Evolutionary conservation across 2,797 vertebrate species (phyloP), one percentile per base, ranked within the genome.

Genomic region (Pseudochromis fuscus): DNA sequence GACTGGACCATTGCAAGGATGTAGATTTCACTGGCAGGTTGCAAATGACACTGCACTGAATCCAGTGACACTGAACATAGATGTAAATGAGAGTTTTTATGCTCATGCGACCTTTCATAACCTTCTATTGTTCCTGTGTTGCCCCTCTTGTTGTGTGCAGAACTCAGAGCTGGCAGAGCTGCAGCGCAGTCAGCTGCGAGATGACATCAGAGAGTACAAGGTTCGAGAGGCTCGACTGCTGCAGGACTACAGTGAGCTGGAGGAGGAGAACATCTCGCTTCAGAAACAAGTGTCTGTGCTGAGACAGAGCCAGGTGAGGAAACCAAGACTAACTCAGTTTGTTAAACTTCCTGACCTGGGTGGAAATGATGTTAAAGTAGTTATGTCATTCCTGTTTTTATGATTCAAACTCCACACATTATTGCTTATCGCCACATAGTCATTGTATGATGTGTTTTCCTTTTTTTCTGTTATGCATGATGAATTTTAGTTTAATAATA

Each of bases 231-330:
- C 96, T 3, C 96, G 98, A 33, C 87, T 98, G 86, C 91, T 97
- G 84, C 98, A 99, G 91, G 98, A 99, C 93, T 97, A 95, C 89
- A 96, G 96, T 0, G 98, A 99, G 88, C 93, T 99, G 67, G 98
- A 99, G 83, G 98, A 99, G 46, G 98, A 99, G 92, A 99, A 99
- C 92, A 99, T 99, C 87, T 96, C 95, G 69, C 94, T 99, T 30
- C 98, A 99, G 93, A 99, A 99, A 79, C 98, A 99, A 93, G 98
- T 97, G 57, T 99, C 97, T 49, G 90, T 95, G 63, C 94, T 99
- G 57, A 96, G 95, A 84, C 97, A 99, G 91, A 97, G 94, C 85
- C 98, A 99, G 96, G 97, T 95, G 71, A 89, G 89, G 57, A 2
- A 0, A 49, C 28, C 12, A 15, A 57, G 4, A 19, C 4, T 1